These are phyloP conservation scores for Agrotis puta DNA, from an alignment of 2,888 invertebrate genomes.

Conservation along the genomic window DNA sequence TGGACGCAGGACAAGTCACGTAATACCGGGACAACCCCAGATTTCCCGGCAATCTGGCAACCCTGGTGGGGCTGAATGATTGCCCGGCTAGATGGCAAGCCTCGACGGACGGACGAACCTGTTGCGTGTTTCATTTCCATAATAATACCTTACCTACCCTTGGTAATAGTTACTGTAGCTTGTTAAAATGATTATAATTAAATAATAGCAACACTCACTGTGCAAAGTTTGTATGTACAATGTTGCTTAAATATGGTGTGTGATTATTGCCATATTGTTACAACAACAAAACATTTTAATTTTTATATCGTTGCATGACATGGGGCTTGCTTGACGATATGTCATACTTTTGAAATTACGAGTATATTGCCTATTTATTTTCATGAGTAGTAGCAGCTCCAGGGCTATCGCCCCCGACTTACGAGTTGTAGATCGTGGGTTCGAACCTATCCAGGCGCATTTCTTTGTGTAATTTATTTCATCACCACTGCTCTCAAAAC, in stretches of 20 bases:
- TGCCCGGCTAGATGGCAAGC: slow-evolving; percentile 9
- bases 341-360: too few relatives aligned
- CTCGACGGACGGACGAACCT: neutral
- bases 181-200: slow-evolving; percentile 5
- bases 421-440: too few relatives aligned
- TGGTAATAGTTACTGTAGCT: slow-evolving; percentile 7
- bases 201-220: too few relatives aligned
- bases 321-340: neutral
- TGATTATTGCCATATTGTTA: neutral
- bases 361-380: neutral
- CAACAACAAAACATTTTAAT: neutral
- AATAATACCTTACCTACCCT: slow-evolving; percentile 10
- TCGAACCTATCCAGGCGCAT: too few relatives aligned
- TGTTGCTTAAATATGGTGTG: neutral
- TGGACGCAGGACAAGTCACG: too few relatives aligned
- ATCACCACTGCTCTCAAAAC: too few relatives aligned
- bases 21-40: too few relatives aligned
- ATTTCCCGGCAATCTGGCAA: too few relatives aligned
- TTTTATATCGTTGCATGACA: too few relatives aligned
- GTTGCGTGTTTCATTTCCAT: slow-evolving; percentile 31
- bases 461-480: too few relatives aligned
- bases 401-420: too few relatives aligned
- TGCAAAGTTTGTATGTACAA: neutral
- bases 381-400: too few relatives aligned
- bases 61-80: slow-evolving; percentile 33